Base-by-base conservation (phyloP, 2,888 invertebrate species). In the Pocota personata region DNA sequence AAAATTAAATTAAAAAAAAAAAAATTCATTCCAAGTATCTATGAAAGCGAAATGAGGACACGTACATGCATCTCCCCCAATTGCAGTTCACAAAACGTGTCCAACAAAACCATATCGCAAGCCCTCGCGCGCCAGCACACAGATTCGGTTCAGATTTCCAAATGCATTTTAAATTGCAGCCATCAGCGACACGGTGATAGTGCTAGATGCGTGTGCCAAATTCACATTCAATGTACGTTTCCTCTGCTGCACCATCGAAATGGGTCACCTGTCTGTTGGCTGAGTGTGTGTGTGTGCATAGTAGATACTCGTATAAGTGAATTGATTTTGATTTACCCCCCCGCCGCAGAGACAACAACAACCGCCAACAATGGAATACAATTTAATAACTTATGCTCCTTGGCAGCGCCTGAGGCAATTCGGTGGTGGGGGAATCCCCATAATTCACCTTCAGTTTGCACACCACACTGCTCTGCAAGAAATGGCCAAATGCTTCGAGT, bases 131-230 rank as follows among this genome's bases (percentile, higher is more conserved):
- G 40, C 72, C 71, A 58, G 14, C 62, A 60, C 60, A 40, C 40
- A 55, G 67, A 72, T 73, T 78, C 69, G 58, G 24, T 73, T 78
- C 69, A 52, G 24, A 83, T 78, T 78, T 83, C 83, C 72, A 83
- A 83, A 83, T 83, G 83, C 83, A 83, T 83, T 83, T 83, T 78
- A 83, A 83, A 83, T 83, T 83, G 83, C 78, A 73, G 73, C 78
- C 83, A 83, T 78, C 66, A 83, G 83, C 83, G 78, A 78, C 72
- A 48, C 55, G 66, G 55, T 58, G 46, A 50, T 79, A 24, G 24
- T 24, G 4, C 24, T 40, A 76, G 64, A 83, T 83, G 83, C 78
- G 83, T 83, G 78, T 83, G 83, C 83, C 83, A 83, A 78, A 83
- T 83, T 73, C 78, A 73, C 60, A 78, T 83, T 83, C 83, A 73